Base-by-base conservation (phyloP, 2,797 vertebrate species). In the Esox masquinongy region DNA sequence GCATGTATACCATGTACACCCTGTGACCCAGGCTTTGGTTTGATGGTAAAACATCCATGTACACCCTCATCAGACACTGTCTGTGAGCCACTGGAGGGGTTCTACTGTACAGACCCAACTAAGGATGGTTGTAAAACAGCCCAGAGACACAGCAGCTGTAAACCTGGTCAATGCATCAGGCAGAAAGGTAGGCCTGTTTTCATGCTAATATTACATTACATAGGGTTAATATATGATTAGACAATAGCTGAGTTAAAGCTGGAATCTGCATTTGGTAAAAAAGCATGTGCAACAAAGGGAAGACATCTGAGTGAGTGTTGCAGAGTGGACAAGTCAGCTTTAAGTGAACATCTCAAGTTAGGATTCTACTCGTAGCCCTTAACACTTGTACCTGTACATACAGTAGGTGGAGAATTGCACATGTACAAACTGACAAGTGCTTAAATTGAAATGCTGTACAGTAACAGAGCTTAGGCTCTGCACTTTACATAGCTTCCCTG, bases 141-240 rank as follows among this genome's bases (percentile, higher is more conserved):
- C 15, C 11, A 36, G 34, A 74, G 53, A 70, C 86, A 90, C 80
- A 83, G 16, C 2, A 34, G 5, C 8, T 92, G 90, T 80, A 1
- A 43, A 56, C 76, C 81, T 74, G 90, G 90, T 53, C 80, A 90
- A 9, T 88, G 84, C 51, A 82, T 90, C 74, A 72, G 24, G 1
- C 43, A 72, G 1, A 68, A 11, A 61, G 90, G 90, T 91, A 34
- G 39, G 39, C 5, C 39, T 2, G 80, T 79, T 0, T 71, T 0
- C 29, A 66, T 19, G 34, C 1, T 12, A 26, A 3, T 68, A 15
- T 8, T 68, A 4, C 67, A 16, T 56, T 29, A 68, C 19, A 17
- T 34, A 2, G 2, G 26, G 16, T 76, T 0, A 26, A 9, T 29
- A 1, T 7, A 29, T 29, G 63, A 66, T 66, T 29, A 17, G 16